A percentile compares a stretch with the other conserved stretches of the same genome.
These are phyloP conservation scores for Wasmannia auropunctata DNA, from an alignment of 1,140 invertebrate genomes.

Conservation along the genomic window DNA sequence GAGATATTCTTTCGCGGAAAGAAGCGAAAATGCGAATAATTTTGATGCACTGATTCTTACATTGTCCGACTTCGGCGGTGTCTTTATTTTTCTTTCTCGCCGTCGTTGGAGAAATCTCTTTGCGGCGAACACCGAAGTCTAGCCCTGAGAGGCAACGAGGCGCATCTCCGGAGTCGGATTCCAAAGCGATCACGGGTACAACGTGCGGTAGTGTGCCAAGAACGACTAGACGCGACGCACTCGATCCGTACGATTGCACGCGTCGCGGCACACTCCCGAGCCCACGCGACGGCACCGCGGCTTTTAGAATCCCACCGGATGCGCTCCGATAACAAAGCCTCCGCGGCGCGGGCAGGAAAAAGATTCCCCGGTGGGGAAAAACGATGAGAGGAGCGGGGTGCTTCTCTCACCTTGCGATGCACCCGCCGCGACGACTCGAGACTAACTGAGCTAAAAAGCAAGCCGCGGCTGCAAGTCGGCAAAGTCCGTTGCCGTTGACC, in stretches of 20 bases:
- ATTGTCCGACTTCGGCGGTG: background rate
- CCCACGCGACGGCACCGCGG: too few relatives aligned
- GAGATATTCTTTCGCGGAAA: background rate
- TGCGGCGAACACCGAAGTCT: conserved; percentile 7
- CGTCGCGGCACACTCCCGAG: conserved; percentile 39
- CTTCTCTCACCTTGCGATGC: conserved; percentile 26
- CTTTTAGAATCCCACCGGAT: conserved; percentile 13
- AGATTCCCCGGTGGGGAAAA: conserved; percentile 19
- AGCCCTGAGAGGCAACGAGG: background rate
- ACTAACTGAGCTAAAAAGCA: conserved; percentile 73
- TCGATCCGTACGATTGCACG: conserved; percentile 23
- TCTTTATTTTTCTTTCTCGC: background rate
- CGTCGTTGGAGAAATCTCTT: background rate
- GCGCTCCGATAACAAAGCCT: conserved; percentile 20
- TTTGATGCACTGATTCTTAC: conserved; percentile 7
- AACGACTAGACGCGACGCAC: too few relatives aligned
- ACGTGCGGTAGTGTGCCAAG: background rate
- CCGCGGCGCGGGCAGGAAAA: background rate
- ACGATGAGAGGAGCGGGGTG: background rate
- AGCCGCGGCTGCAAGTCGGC: conserved; percentile 15
- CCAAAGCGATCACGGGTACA: background rate
- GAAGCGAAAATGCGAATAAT: background rate
- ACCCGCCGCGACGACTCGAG: conserved; percentile 73
- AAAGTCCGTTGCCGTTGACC: conserved; percentile 81
- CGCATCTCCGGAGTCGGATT: background rate